Evolutionary conservation across 2,113 vertebrate species (phyloP).

Genomic region (Gadus macrocephalus): DNA sequence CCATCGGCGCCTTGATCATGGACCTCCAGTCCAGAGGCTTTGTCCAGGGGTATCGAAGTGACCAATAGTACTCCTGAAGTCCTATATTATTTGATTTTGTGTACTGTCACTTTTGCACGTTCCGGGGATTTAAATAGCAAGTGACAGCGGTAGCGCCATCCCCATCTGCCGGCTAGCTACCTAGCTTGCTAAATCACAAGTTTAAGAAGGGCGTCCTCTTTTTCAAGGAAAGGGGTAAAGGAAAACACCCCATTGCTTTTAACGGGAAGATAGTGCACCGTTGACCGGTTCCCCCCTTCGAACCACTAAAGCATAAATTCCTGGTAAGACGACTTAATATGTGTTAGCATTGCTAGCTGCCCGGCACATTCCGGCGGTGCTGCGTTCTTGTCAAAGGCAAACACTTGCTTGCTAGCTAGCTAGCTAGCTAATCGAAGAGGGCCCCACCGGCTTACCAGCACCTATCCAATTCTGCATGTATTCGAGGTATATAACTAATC

Average conservation of each 20-base stretch:
- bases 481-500: no score
- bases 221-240: slow-evolving; percentile 58
- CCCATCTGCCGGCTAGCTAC: slow-evolving; percentile 58
- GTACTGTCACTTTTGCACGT: slow-evolving; percentile 65
- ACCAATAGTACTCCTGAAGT: slow-evolving; percentile 60
- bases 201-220: slow-evolving; percentile 62
- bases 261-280: slow-evolving; percentile 36
- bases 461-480: background rate
- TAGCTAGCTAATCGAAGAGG: slow-evolving; percentile 26
- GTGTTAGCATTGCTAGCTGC: slow-evolving; percentile 12
- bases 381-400: slow-evolving; percentile 49
- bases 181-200: slow-evolving; percentile 53
- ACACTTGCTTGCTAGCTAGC: slow-evolving; percentile 10
- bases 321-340: slow-evolving; percentile 52
- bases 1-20: slow-evolving; percentile 78
- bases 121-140: slow-evolving; percentile 71
- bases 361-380: background rate
- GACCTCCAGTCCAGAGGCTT: slow-evolving; percentile 72
- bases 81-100: slow-evolving; percentile 66
- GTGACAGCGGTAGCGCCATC: slow-evolving; percentile 65
- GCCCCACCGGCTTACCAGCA: slow-evolving; percentile 45
- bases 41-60: slow-evolving; percentile 60
- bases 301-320: slow-evolving; percentile 41
- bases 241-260: slow-evolving; percentile 33
- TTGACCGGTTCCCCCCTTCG: slow-evolving; percentile 29